These are phyloP conservation scores for Capreolus pygargus DNA, from an alignment of 2,113 vertebrate genomes.

Conservation along the genomic window DNA sequence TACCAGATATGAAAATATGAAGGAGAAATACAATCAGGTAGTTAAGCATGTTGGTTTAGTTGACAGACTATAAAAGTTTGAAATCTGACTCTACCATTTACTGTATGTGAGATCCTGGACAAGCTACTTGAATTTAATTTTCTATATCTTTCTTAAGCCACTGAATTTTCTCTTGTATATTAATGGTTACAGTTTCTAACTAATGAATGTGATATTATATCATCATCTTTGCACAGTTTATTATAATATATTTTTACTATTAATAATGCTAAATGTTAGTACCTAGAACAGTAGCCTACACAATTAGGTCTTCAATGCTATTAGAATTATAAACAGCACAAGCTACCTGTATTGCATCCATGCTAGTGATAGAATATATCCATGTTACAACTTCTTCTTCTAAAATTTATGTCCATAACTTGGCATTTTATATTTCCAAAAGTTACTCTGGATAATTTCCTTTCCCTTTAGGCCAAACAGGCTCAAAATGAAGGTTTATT, in stretches of 20 bases:
- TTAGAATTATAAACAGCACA: neutral
- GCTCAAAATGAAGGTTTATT: neutral
- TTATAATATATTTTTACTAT: neutral
- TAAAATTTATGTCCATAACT: neutral
- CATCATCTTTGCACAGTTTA: neutral
- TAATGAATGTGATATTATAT: neutral
- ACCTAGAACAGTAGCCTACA: neutral
- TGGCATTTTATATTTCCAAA: neutral
- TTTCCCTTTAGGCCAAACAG: neutral
- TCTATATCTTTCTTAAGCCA: neutral
- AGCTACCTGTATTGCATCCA: neutral
- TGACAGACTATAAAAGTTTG: neutral
- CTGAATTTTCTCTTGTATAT: neutral
- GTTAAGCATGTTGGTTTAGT: neutral
- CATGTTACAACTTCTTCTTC: neutral
- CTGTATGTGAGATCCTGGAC: neutral
- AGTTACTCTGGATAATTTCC: neutral
- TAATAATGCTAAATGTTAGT: neutral
- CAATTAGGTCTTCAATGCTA: neutral
- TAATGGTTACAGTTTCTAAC: neutral
- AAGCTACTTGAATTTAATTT: neutral
- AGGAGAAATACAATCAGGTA: neutral
- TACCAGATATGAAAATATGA: neutral
- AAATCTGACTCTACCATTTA: neutral
- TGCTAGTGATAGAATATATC: neutral